Conservation (phyloP, 2,113 vertebrate genomes). For the Sitta europaea region DNA sequence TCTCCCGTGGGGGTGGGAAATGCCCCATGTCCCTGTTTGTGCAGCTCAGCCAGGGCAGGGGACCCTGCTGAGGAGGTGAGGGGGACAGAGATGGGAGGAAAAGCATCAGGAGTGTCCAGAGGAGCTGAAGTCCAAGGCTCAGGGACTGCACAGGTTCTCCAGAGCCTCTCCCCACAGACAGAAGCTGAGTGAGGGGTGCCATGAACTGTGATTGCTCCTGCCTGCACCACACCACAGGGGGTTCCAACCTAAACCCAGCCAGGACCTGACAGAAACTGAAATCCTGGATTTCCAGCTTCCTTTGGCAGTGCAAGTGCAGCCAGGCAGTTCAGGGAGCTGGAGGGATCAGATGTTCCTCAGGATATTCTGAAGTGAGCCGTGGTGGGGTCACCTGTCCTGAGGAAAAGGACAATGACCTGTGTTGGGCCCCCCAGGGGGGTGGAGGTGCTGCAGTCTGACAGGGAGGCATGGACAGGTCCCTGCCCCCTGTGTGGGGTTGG, state of each 20-base stretch:
- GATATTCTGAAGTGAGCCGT: background rate
- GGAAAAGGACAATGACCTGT: background rate
- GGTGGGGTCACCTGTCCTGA: background rate
- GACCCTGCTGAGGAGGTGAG: background rate
- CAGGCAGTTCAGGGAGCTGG: background rate
- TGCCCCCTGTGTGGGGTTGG: fast-evolving
- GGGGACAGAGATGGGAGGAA: background rate
- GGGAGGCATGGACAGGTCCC: background rate
- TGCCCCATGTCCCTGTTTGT: background rate
- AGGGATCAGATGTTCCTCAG: background rate
- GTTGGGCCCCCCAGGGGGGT: background rate
- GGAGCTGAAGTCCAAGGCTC: background rate
- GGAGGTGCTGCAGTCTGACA: background rate
- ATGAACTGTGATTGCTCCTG: background rate
- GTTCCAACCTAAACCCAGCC: background rate
- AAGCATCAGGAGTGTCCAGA: background rate
- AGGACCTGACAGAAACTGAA: background rate
- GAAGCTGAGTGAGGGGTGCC: background rate
- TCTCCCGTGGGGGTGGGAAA: background rate
- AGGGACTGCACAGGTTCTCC: fast-evolving
- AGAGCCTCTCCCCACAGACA: background rate
- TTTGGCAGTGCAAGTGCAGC: background rate
- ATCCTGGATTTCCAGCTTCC: background rate
- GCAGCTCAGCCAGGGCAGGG: background rate
- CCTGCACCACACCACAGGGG: fast-evolving